Base-by-base conservation (phyloP, 2,888 invertebrate genomes). In the Cinara cedri region DNA sequence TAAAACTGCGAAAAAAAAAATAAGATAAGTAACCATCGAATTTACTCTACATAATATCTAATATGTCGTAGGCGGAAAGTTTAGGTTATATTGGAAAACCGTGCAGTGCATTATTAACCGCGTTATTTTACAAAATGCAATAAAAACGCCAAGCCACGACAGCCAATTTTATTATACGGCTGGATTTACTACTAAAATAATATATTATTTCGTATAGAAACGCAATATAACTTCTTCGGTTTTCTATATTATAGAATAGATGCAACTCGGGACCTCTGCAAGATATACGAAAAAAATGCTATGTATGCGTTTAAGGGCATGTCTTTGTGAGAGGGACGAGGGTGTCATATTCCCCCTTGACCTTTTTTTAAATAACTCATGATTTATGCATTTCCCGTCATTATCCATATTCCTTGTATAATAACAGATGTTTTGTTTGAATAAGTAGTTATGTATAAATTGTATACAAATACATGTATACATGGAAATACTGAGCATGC, bases 1-100 rank as follows among this genome's bases (percentile, higher is more conserved):
- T 24, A 76, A 81, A 81, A 72, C 82, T 82, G 60, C 21, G 62
- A 82, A 44, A 74, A 81, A 60, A 19, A 54, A 81, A 51, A 78
- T 51, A 44, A 54, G 51, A 49, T 19, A 19, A 44, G 21, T 13
- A 3, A 46, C 34, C 24, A 11, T 71, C 3, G n/a, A 34, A 72
- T 49, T 72, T 14, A 34, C 49, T 62, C 49, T 1, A n/a, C 8
- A 11, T 54, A 57, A 55, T n/a, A n/a, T n/a, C n/a, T n/a, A 57
- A 46, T 9, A n/a, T 51, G 11, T 46, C 34, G 42, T 24, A 46
- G 19, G 60, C 13, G 10, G 14, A 34, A 60, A 60, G 34, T 34
- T 34, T 34, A 6, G 34, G 34, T 6, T 34, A 34, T 34, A 34
- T 34, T 3, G 3, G 34, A 34, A 34, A 34, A 3, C 34, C 34